phyloP scores from a whole-genome alignment of 2,797 vertebrate genomes.

The Clangula hyemalis region DNA sequence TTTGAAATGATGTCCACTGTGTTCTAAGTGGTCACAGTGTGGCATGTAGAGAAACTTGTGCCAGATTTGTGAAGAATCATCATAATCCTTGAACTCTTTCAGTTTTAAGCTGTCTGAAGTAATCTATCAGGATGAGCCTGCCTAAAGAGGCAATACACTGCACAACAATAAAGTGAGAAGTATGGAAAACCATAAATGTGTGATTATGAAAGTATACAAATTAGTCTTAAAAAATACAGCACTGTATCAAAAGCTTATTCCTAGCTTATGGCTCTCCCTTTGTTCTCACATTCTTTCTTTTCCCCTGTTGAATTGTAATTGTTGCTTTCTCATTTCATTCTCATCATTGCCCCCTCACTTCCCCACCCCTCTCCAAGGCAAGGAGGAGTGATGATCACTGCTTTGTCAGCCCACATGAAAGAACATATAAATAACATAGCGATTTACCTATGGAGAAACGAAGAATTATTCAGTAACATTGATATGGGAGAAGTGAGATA shows the following conservation, averaged over 20 bases:
- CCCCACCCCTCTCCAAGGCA: neutral
- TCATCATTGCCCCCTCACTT: neutral
- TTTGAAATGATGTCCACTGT: neutral
- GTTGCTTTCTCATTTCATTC: neutral
- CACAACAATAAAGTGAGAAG: neutral
- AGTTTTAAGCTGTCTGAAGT: neutral
- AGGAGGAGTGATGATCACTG: neutral
- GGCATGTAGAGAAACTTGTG: neutral
- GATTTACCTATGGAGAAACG: neutral
- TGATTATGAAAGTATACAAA: neutral
- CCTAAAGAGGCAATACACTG: neutral
- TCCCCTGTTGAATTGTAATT: neutral
- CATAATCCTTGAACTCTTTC: neutral
- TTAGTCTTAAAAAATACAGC: neutral
- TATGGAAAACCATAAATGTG: neutral
- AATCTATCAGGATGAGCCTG: neutral
- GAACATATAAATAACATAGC: neutral
- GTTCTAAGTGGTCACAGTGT: neutral
- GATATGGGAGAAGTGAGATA: neutral
- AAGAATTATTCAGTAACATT: neutral
- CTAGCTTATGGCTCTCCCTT: neutral
- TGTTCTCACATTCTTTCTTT: neutral
- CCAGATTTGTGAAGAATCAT: neutral
- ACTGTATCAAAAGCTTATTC: neutral
- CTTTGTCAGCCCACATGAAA: neutral